Percentiles rank a stretch among this genome's conserved stretches.
These are phyloP conservation scores for Leptatherina wallacei DNA, from an alignment of 2,797 vertebrate genomes.

Conservation along the genomic window DNA sequence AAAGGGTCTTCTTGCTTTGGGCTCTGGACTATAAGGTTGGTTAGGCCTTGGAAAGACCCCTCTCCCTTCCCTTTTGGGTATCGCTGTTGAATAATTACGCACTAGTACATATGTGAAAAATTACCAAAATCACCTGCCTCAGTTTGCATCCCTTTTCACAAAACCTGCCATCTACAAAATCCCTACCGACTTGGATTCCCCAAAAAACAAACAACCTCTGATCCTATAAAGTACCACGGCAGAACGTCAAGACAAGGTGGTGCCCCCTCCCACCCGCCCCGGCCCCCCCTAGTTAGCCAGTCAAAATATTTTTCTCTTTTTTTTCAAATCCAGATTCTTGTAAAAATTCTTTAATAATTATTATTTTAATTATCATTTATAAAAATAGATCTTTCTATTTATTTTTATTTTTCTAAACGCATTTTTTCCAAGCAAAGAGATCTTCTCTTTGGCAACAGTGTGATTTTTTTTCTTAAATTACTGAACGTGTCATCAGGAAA, in stretches of 20 bases:
- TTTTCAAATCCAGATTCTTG: slow-evolving; percentile 99
- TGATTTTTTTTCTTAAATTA: slow-evolving; percentile 91
- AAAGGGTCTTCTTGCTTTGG: slow-evolving; percentile 99
- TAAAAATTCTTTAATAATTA: slow-evolving; percentile 99
- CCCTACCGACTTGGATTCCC: slow-evolving; percentile 93
- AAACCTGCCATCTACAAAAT: slow-evolving; percentile 99
- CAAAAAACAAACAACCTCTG: slow-evolving; percentile 97
- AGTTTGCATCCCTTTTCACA: slow-evolving; percentile 86
- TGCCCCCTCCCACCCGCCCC: slow-evolving; percentile 88
- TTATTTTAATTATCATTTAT: slow-evolving; percentile 96
- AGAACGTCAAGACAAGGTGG: slow-evolving; percentile 99
- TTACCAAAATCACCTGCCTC: slow-evolving; percentile 99
- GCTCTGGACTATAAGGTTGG: slow-evolving; percentile 99
- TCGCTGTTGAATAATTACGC: slow-evolving; percentile 94
- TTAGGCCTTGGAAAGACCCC: slow-evolving; percentile 94
- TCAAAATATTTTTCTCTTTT: slow-evolving; percentile 99
- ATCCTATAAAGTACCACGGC: slow-evolving; percentile 99
- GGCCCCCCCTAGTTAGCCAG: slow-evolving; percentile 97
- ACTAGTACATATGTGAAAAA: slow-evolving; percentile 95
- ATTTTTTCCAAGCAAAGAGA: slow-evolving; percentile 99
- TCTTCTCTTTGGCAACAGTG: slow-evolving; percentile 99
- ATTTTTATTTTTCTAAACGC: slow-evolving; percentile 99
- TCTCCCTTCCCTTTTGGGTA: slow-evolving; percentile 96
- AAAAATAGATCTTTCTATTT: slow-evolving; percentile 99
- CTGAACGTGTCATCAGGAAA: slow-evolving; percentile 96